Evolutionary conservation across 2,113 vertebrate species (phyloP).

Genomic region (Podiceps cristatus): DNA sequence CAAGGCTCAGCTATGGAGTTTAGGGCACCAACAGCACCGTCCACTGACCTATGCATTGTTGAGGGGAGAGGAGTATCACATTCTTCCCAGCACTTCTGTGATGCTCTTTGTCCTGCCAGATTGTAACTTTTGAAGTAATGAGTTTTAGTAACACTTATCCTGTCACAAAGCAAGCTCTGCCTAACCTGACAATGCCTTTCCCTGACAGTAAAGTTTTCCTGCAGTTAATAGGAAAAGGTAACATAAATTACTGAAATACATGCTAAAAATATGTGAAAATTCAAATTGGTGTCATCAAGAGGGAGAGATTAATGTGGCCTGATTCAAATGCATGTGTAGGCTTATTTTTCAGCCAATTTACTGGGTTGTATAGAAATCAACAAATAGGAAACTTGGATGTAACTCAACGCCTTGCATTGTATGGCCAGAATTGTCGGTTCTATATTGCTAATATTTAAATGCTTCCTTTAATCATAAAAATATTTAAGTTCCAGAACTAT

Average conservation of each 20-base stretch:
- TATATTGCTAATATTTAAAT: not conserved
- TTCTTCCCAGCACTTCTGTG: not conserved
- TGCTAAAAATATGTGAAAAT: not conserved
- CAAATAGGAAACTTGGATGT: not conserved
- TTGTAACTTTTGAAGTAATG: not conserved
- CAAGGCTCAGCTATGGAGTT: not conserved
- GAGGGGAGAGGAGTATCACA: rapidly evolving
- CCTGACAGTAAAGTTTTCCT: not conserved
- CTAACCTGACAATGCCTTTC: not conserved
- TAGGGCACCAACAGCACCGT: rapidly evolving
- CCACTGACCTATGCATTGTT: not conserved
- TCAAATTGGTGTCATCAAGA: not conserved
- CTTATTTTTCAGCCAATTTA: not conserved
- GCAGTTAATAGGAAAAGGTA: not conserved
- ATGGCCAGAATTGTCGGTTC: not conserved
- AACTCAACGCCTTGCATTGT: not conserved
- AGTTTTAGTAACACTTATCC: not conserved
- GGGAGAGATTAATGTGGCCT: not conserved
- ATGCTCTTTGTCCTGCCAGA: not conserved
- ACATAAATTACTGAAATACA: not conserved
- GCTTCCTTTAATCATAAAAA: not conserved
- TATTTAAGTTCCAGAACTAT: not conserved
- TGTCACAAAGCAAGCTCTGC: not conserved
- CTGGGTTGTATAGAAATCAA: not conserved
- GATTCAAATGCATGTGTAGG: not conserved